These are phyloP conservation scores for Drosophila pruinosa DNA, from an alignment of 1,140 invertebrate species.

Conservation along the genomic window DNA sequence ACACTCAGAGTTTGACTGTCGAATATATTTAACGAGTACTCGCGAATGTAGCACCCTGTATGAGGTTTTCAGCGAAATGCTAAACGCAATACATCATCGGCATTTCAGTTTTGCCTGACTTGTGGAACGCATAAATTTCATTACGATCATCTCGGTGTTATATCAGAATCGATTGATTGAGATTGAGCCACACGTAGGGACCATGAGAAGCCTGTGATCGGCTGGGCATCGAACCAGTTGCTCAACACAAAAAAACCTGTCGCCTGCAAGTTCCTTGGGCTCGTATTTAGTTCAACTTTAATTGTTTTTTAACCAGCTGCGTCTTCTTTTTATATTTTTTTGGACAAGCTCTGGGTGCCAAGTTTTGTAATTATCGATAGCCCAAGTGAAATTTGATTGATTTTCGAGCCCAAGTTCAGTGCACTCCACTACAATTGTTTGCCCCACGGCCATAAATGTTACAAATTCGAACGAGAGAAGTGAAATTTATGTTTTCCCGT, in stretches of 20 bases:
- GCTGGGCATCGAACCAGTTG: slow-evolving; percentile 15
- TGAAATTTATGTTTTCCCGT: slow-evolving; percentile 35
- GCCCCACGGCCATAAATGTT: slow-evolving; percentile 18
- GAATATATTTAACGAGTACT: background rate
- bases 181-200: slow-evolving; percentile 27
- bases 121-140: slow-evolving; percentile 66
- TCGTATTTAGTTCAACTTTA: slow-evolving; percentile 76
- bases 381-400: slow-evolving; percentile 73
- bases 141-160: slow-evolving; percentile 69
- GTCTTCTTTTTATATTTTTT: background rate
- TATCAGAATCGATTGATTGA: slow-evolving; percentile 58
- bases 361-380: slow-evolving; percentile 55
- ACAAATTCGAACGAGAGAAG: slow-evolving; percentile 20
- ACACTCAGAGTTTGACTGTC: slow-evolving; percentile 28
- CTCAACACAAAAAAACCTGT: slow-evolving; percentile 49
- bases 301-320: slow-evolving; percentile 74
- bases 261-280: slow-evolving; percentile 11
- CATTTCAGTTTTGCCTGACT: slow-evolving; percentile 30
- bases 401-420: slow-evolving; percentile 31
- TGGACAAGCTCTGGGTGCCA: slow-evolving; percentile 14
- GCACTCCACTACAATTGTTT: background rate
- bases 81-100: slow-evolving; percentile 42
- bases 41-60: slow-evolving; percentile 55
- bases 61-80: slow-evolving; percentile 19
- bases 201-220: background rate